Evolutionary conservation across 35 echinoderm and acorn worm genomes (phyloP).

Genomic region (Lytechinus variegatus): DNA sequence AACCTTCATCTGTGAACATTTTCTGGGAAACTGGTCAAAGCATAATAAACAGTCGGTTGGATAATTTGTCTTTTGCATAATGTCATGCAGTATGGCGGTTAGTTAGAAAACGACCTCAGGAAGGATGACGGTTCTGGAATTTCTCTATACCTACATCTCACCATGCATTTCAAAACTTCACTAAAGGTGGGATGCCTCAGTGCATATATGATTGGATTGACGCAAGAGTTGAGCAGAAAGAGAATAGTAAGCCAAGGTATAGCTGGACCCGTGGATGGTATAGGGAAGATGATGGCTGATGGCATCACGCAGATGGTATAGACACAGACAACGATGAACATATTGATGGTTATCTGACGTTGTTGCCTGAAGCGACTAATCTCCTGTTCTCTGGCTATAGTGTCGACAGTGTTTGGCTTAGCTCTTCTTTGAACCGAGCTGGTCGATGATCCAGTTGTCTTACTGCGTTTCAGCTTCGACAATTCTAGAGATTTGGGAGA

Average conservation of each 20-base stretch:
- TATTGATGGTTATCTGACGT: slow-evolving; percentile 69
- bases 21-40: too few species aligned
- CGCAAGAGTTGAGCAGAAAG: slow-evolving; percentile 36
- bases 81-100: too few species aligned
- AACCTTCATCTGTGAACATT: too few species aligned
- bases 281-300: slow-evolving; percentile 48
- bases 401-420: neutral
- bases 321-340: slow-evolving; percentile 71
- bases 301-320: slow-evolving; percentile 56
- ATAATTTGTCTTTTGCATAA: too few species aligned
- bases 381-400: neutral
- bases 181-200: slow-evolving; percentile 69
- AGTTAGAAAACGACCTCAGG: neutral
- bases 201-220: slow-evolving; percentile 66
- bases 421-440: neutral
- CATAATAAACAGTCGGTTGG: too few species aligned
- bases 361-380: slow-evolving; percentile 48
- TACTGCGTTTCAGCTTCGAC: neutral
- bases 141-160: slow-evolving; percentile 31
- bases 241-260: slow-evolving; percentile 50
- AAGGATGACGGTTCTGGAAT: slow-evolving; percentile 60
- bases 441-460: neutral
- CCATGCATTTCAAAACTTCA: slow-evolving; percentile 44
- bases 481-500: neutral
- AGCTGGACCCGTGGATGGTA: slow-evolving; percentile 58